phyloP scores from a whole-genome alignment of 2,888 invertebrate genomes.

The Agrilus biguttatus region DNA sequence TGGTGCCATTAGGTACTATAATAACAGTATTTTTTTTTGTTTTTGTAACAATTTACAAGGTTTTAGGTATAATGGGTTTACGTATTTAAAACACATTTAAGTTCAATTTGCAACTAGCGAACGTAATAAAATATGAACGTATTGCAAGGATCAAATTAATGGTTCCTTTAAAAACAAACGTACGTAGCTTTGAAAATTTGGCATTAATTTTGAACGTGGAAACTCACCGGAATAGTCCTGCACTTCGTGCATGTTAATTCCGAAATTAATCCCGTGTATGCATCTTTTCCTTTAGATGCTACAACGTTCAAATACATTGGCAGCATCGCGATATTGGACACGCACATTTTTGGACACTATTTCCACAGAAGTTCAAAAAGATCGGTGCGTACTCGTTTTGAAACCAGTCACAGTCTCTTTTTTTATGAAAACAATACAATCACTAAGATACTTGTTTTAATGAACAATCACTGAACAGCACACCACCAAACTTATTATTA shows the following conservation, averaged over 20 bases:
- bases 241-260: conserved; percentile 28
- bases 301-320: conserved; percentile 30
- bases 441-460: no score
- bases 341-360: conserved; percentile 23
- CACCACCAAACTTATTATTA: no score
- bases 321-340: conserved; percentile 29
- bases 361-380: background rate
- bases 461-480: no score
- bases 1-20: background rate
- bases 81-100: background rate
- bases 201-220: background rate
- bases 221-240: conserved; percentile 25
- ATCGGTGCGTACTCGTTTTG: background rate
- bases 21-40: background rate
- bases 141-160: no score
- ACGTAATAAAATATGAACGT: no score
- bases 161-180: no score
- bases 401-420: no score
- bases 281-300: conserved; percentile 28
- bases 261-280: conserved; percentile 28
- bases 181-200: no score
- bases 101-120: no score
- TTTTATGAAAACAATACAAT: no score
- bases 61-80: background rate
- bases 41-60: background rate